phyloP scores from a whole-genome alignment of 2,113 vertebrate genomes.

The Oreochromis aureus region DNA sequence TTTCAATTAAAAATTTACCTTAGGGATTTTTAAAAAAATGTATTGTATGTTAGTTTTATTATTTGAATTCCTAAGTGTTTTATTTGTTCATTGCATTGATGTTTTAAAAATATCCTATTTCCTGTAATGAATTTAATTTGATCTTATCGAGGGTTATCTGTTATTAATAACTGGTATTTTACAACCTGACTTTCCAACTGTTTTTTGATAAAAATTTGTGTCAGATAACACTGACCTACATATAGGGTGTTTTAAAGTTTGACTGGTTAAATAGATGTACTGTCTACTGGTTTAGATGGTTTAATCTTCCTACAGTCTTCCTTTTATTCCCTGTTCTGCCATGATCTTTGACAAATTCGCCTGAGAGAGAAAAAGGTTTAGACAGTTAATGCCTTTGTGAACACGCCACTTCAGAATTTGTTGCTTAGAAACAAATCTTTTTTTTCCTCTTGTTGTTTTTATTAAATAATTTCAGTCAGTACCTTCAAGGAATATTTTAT shows the following conservation, averaged over 20 bases:
- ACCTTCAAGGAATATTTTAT: neutral
- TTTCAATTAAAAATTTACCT: neutral
- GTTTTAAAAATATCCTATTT: neutral
- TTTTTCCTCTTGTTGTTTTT: neutral
- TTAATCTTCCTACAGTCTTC: neutral
- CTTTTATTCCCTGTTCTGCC: neutral
- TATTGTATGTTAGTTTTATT: neutral
- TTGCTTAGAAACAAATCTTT: neutral
- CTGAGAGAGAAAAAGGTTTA: neutral
- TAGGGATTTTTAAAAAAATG: fast-evolving
- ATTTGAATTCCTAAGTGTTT: neutral
- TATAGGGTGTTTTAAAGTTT: neutral
- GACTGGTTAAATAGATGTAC: neutral
- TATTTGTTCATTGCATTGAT: neutral
- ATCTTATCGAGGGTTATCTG: neutral
- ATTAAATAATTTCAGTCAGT: neutral
- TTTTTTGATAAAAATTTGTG: no score
- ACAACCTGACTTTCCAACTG: neutral
- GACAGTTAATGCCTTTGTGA: neutral
- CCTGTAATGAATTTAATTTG: fast-evolving
- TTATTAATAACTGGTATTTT: neutral
- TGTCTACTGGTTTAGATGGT: neutral
- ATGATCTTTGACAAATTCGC: neutral
- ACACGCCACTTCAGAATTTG: neutral
- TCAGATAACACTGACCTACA: neutral